Evolutionary conservation across 2,888 invertebrate genomes (phyloP), one percentile per base, ranked within the genome.

Genomic region (Aproaerema taeniolella): DNA sequence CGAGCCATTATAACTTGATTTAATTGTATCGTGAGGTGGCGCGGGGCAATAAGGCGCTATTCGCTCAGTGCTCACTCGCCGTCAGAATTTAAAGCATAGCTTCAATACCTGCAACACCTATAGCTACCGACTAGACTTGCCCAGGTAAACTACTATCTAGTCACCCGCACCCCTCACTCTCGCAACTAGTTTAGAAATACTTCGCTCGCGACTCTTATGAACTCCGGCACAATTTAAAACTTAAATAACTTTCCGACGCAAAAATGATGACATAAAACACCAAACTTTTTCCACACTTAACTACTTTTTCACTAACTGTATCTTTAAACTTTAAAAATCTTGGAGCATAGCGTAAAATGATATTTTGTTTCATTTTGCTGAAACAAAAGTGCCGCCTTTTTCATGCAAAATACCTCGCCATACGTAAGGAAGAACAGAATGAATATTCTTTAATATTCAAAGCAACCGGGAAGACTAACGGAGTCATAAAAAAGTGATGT

Each of bases 401-500:
- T 35, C 26, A 26, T 35, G 26, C 26, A 26, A 35, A 35, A 10
- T 33, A 17, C 9, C 24, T 24, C 11, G 15, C 26, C 34, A 7
- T 35, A 15, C 34, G 15, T 15, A 14, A 35, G 10, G 26, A 35
- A 35, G 26, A 14, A 14, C 6, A 26, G 12, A 38, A 31, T 30
- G 17, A 24, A 28, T 32, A 14, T 34, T 34, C 24, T 45, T 43
- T 25, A 43, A 38, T 36, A 40, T 41, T 33, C 41, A 34, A 37
- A 31, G 39, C 46, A 50, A 53, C 67, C 56, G 28, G 25, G 36
- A 32, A 30, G 32, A 43, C 36, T 36, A 67, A 66, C 61, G 53
- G 55, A 55, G 53, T 61, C 57, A 59, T 67, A 68, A 71, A 71
- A 69, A 68, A 64, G 65, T 67, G 67, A 76, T 65, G 59, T 68